A percentile compares a stretch with the other conserved stretches of the same genome.
Conservation (phyloP, 2,797 vertebrate genomes). For the Bradypodion pumilum region DNA sequence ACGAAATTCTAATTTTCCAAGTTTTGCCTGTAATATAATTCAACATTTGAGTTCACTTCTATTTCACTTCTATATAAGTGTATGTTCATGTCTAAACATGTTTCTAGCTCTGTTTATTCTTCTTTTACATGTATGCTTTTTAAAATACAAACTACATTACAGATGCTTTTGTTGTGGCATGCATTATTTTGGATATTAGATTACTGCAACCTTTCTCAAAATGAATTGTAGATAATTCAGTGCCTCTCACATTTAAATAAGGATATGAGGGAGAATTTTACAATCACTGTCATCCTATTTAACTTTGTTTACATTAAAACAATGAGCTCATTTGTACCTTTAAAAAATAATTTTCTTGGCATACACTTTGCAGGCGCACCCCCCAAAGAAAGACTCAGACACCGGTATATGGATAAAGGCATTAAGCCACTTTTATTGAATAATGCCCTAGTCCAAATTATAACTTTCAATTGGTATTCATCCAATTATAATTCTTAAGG, state of each 20-base stretch:
- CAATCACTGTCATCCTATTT: not conserved
- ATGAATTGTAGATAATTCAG: not conserved
- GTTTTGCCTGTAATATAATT: too few relatives aligned
- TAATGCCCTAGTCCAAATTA: too few relatives aligned
- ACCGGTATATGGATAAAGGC: too few relatives aligned
- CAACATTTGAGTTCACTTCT: not conserved
- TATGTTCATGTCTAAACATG: not conserved
- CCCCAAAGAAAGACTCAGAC: too few relatives aligned
- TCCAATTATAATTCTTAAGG: too few relatives aligned
- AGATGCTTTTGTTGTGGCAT: not conserved
- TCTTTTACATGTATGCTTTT: not conserved
- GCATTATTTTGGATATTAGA: not conserved
- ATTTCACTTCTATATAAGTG: not conserved
- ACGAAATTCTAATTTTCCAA: too few relatives aligned
- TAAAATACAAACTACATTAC: not conserved
- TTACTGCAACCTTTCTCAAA: not conserved
- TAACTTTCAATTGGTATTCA: too few relatives aligned
- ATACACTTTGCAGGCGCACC: too few relatives aligned
- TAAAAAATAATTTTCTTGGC: too few relatives aligned
- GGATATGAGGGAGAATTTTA: not conserved
- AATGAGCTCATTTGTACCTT: not conserved
- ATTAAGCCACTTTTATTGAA: too few relatives aligned
- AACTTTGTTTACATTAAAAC: not conserved
- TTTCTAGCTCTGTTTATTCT: too few relatives aligned
- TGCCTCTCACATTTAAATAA: not conserved